Percentiles rank a stretch among this genome's conserved stretches.
These are phyloP conservation scores for Vollenhovia emeryi DNA, from an alignment of 1,140 invertebrate species.

Conservation along the genomic window DNA sequence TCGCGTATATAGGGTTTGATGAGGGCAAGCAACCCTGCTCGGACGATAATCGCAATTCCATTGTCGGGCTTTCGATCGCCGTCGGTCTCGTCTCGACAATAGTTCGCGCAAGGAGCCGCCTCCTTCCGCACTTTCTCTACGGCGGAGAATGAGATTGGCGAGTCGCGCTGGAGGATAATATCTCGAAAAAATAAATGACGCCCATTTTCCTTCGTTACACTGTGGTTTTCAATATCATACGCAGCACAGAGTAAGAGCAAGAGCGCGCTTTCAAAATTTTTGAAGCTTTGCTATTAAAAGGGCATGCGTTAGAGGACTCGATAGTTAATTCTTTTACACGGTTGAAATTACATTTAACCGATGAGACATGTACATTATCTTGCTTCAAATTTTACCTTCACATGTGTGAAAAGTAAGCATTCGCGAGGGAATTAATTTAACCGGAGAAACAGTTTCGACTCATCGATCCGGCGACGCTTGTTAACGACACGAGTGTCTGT, in stretches of 20 bases:
- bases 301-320: neutral
- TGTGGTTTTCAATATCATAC: neutral
- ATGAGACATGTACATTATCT: neutral
- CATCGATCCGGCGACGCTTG: slow-evolving; percentile 39
- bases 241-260: neutral
- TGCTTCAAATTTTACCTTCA: neutral
- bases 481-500: slow-evolving; percentile 56
- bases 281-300: neutral
- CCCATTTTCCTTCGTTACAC: neutral
- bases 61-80: slow-evolving; percentile 48
- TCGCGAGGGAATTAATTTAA: slow-evolving; percentile 45
- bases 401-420: slow-evolving; percentile 35
- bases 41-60: slow-evolving; percentile 60
- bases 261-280: neutral
- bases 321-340: neutral
- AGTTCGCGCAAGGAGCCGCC: slow-evolving; percentile 19
- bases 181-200: slow-evolving; percentile 20
- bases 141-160: neutral
- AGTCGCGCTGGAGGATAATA: neutral
- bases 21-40: slow-evolving; percentile 52
- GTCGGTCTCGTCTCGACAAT: slow-evolving; percentile 22
- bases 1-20: slow-evolving; percentile 65
- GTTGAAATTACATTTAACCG: neutral
- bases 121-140: slow-evolving; percentile 27
- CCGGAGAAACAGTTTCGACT: slow-evolving; percentile 9